These are phyloP conservation scores for Hippoglossus hippoglossus DNA, from an alignment of 2,797 vertebrate species.

Conservation along the genomic window DNA sequence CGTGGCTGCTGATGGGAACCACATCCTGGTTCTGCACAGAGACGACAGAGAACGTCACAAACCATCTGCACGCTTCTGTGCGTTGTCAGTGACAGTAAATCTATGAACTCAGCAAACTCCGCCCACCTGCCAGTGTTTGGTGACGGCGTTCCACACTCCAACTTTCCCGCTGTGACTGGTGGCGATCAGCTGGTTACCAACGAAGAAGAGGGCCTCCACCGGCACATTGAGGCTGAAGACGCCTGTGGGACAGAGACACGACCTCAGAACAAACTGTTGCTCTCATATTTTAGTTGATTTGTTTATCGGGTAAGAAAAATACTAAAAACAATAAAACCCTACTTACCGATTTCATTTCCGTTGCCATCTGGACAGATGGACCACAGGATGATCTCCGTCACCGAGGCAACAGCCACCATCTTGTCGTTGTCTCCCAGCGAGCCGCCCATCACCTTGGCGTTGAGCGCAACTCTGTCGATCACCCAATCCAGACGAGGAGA, in stretches of 20 bases:
- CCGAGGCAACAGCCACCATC: conserved; percentile 92
- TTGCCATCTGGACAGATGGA: conserved; percentile 88
- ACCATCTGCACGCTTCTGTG: not conserved
- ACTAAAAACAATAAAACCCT: not conserved
- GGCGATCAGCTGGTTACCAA: conserved; percentile 94
- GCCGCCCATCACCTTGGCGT: conserved; percentile 90
- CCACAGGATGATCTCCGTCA: conserved; percentile 92
- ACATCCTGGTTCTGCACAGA: conserved; percentile 90
- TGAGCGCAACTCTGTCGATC: conserved; percentile 91
- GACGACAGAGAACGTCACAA: not conserved
- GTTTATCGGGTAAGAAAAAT: no score
- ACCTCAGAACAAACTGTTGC: not conserved
- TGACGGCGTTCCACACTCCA: conserved; percentile 95
- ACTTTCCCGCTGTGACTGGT: conserved; percentile 94
- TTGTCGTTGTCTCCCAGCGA: conserved; percentile 92
- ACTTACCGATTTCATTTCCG: conserved; percentile 90
- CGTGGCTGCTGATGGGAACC: conserved; percentile 93
- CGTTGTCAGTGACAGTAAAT: no score
- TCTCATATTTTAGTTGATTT: not conserved
- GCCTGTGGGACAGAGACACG: conserved; percentile 72
- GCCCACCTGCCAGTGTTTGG: conserved; percentile 95
- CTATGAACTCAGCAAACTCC: not conserved
- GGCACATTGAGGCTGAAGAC: conserved; percentile 92
- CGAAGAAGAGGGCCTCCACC: conserved; percentile 92
- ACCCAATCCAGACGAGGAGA: conserved; percentile 92